Percentiles rank a stretch among this genome's conserved stretches.
These are phyloP conservation scores for Dermolepida albohirtum DNA, from an alignment of 2,888 invertebrate species.

Conservation along the genomic window DNA sequence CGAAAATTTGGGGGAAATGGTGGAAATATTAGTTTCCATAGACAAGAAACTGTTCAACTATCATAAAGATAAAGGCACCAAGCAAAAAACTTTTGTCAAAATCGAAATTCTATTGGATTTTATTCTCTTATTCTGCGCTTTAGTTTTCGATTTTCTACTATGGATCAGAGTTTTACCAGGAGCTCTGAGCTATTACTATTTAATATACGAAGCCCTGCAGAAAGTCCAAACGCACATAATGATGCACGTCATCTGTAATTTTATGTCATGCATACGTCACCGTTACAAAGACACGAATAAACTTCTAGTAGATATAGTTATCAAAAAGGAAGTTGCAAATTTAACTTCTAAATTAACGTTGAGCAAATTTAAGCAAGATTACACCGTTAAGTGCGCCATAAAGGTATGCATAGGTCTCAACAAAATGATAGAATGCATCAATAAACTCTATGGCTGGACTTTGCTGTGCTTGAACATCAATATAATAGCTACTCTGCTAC, in stretches of 20 bases:
- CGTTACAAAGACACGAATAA: conserved; percentile 26
- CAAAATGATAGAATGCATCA: conserved; percentile 22
- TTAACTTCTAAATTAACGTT: conserved; percentile 3
- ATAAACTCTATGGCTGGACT: conserved; percentile 34
- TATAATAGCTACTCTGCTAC: conserved; percentile 25
- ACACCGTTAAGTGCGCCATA: conserved; percentile 22
- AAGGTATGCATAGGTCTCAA: conserved; percentile 37
- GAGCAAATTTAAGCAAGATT: not conserved
- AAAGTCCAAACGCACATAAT: conserved; percentile 31
- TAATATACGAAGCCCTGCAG: conserved; percentile 35
- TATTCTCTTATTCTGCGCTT: conserved; percentile 8
- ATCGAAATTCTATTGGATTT: conserved; percentile 15
- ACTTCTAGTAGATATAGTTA: conserved; percentile 17
- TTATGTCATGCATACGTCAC: conserved; percentile 31
- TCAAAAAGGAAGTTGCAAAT: not conserved
- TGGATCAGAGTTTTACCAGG: conserved; percentile 24
- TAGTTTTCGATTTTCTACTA: conserved; percentile 27
- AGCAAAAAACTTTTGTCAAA: conserved; percentile 13
- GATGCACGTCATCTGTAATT: conserved; percentile 39
- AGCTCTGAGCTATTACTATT: conserved; percentile 22
- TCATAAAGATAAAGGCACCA: conserved; percentile 7
- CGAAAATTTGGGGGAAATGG: conserved; percentile 21
- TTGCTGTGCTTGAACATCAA: conserved; percentile 28
- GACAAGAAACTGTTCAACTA: conserved; percentile 26
- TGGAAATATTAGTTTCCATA: conserved; percentile 23